Base-by-base conservation (phyloP, 2,797 vertebrate species). In the Sparus aurata region DNA sequence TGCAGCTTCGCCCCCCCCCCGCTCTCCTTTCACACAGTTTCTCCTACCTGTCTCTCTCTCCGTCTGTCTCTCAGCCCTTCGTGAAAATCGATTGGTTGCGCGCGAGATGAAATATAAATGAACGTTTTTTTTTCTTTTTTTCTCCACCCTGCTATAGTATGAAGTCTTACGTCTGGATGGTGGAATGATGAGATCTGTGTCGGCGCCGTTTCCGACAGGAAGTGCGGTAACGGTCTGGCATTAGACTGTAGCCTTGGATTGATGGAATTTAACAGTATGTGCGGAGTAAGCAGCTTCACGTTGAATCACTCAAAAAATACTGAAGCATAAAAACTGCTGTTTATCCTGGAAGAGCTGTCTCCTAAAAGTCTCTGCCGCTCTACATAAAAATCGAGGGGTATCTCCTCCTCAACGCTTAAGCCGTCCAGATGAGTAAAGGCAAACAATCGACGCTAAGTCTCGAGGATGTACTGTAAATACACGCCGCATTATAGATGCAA, bases 11-110 rank as follows among this genome's bases (percentile, higher is more conserved):
- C 67, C 30, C 30, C 69, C 67, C 30, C 30, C 69, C 30, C 45
- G 13, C 11, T 20, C 34, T 45, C 17, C 47, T 71, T 58, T 62
- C 30, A 22, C 45, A 60, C 22, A 70, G 27, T 18, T 9, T 34
- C 34, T n/a, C 25, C 20, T 57, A 25, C 53, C 62, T 30, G 38
- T 58, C 46, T 53, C 18, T 27, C 46, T 64, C 50, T 49, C 38
- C 34, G 13, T 50, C 27, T 54, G 4, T 49, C 23, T 27, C 22
- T 46, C n/a, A 30, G 38, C 52, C 46, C 15, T 73, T 50, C 15
- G 53, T 79, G 46, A 82, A 81, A 84, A 27, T 63, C 75, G 87
- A 85, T 73, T 70, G 82, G 59, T 58, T 80, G 75, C 54, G 47
- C 75, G 27, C 54, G 15, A 60, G 70, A 77, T 73, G 58, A 64